Conservation (phyloP, 1,140 invertebrate genomes). For the Parapsyche elsis region DNA sequence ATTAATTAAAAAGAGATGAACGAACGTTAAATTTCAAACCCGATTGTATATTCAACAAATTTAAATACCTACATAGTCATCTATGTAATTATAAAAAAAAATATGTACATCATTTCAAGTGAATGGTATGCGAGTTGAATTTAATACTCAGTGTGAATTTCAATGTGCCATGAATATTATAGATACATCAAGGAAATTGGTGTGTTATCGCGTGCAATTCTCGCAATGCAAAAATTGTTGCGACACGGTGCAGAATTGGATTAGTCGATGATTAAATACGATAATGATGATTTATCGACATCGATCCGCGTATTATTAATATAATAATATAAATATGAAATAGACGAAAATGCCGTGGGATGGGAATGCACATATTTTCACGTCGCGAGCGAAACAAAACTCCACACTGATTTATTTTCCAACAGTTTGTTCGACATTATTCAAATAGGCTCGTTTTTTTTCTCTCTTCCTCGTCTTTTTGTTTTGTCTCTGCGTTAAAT, state of each 20-base stretch:
- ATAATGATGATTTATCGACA: not conserved
- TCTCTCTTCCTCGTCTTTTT: not conserved
- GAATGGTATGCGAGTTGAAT: too few relatives aligned
- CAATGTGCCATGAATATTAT: too few relatives aligned
- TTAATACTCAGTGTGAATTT: too few relatives aligned
- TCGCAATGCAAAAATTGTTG: not conserved
- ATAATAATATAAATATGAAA: not conserved
- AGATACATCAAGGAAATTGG: too few relatives aligned
- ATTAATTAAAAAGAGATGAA: too few relatives aligned
- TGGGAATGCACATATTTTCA: slow-evolving; percentile 26
- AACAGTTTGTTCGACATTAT: slow-evolving; percentile 23
- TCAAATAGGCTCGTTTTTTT: slow-evolving; percentile 16
- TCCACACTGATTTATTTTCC: slow-evolving; percentile 24
- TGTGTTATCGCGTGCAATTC: too few relatives aligned
- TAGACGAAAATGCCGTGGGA: not conserved
- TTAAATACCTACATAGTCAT: too few relatives aligned
- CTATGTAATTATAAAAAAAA: too few relatives aligned
- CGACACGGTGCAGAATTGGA: not conserved
- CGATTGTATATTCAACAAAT: too few relatives aligned
- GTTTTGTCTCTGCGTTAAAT: not conserved
- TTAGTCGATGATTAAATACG: not conserved
- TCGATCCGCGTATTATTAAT: not conserved
- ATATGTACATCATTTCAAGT: too few relatives aligned
- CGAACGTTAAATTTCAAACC: too few relatives aligned
- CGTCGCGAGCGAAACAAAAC: slow-evolving; percentile 23